A percentile compares a stretch with the other conserved stretches of the same genome.
phyloP scores from a whole-genome alignment of 2,797 vertebrate genomes.

The Odontamblyopus lacepedii region DNA sequence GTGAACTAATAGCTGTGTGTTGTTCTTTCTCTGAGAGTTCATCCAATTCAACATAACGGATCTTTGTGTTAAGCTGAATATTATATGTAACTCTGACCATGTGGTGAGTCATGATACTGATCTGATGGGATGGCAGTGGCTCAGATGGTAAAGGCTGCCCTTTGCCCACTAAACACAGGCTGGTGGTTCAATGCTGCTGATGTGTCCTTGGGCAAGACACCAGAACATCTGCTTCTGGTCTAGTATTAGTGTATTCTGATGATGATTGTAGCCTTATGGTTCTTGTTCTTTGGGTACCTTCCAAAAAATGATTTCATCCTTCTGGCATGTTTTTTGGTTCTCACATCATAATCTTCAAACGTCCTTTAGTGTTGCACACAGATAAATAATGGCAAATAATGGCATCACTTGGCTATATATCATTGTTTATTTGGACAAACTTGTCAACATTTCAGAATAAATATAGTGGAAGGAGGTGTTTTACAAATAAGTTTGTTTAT shows the following conservation, averaged over 20 bases:
- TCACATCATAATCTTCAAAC: not conserved
- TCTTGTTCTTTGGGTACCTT: too few species aligned
- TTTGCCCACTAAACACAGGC: not conserved
- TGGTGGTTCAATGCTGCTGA: not conserved
- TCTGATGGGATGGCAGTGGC: not conserved
- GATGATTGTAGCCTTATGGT: not conserved
- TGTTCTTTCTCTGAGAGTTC: not conserved
- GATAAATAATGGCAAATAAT: not conserved
- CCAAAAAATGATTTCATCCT: not conserved
- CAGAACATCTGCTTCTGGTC: not conserved
- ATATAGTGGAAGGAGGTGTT: not conserved
- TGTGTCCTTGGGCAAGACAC: not conserved
- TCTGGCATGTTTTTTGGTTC: not conserved
- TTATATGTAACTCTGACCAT: not conserved
- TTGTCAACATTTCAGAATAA: not conserved
- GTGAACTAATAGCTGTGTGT: too few species aligned
- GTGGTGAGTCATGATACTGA: conserved; percentile 1
- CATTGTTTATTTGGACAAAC: not conserved
- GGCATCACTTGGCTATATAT: not conserved
- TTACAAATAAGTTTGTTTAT: not conserved
- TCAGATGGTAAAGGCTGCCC: not conserved
- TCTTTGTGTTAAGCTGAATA: not conserved
- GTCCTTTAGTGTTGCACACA: not conserved
- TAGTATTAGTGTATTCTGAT: not conserved
- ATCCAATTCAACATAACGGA: not conserved